A percentile compares a stretch with the other conserved stretches of the same genome.
Conservation (phyloP, 2,888 invertebrate genomes). For the Drosophila kuntzei region DNA sequence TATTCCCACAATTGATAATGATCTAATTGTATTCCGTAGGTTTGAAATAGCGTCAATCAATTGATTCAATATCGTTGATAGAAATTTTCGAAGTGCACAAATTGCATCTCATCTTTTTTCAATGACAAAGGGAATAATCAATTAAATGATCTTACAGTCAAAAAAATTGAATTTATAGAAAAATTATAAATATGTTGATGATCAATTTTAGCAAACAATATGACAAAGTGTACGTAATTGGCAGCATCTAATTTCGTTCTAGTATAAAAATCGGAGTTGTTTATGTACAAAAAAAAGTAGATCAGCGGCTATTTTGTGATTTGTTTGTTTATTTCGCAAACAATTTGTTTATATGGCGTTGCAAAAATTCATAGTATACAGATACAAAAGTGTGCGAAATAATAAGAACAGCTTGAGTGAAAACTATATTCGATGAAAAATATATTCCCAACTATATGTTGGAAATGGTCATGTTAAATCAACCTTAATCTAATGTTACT, state of each 20-base stretch:
- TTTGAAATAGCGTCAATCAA: not conserved
- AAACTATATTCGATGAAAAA: too few relatives aligned
- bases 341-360: slow-evolving; percentile 53
- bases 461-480: too few relatives aligned
- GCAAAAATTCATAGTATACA: slow-evolving; percentile 30
- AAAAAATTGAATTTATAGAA: not conserved
- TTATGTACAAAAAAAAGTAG: slow-evolving; percentile 26
- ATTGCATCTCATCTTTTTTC: not conserved
- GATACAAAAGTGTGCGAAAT: too few relatives aligned
- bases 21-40: not conserved
- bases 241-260: too few relatives aligned
- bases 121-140: not conserved
- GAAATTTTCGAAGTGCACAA: not conserved
- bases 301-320: slow-evolving; percentile 14
- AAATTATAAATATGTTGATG: not conserved
- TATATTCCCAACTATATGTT: too few relatives aligned
- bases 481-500: too few relatives aligned
- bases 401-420: too few relatives aligned
- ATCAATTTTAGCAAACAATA: not conserved
- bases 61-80: not conserved
- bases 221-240: too few relatives aligned
- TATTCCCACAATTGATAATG: not conserved
- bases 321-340: slow-evolving; percentile 58
- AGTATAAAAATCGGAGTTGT: too few relatives aligned
- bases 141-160: not conserved